Conservation (phyloP, 2,888 invertebrate genomes). For the Limnephilus marmoratus region DNA sequence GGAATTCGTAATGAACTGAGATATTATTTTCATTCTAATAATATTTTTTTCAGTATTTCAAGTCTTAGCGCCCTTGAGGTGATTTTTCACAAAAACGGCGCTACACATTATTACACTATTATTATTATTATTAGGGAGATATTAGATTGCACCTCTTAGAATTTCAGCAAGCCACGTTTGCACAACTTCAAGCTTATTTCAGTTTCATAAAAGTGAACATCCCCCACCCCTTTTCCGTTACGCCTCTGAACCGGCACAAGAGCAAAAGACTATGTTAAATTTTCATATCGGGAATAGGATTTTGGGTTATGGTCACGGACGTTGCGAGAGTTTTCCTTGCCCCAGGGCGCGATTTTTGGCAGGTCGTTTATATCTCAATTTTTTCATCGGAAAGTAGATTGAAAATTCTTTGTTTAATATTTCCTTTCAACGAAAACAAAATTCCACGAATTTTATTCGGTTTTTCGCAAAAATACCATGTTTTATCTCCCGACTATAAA, state of each 20-base stretch:
- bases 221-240: background rate
- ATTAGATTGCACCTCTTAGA: background rate
- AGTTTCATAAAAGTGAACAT: slow-evolving; percentile 34
- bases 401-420: background rate
- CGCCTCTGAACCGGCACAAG: background rate
- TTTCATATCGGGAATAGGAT: background rate
- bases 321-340: background rate
- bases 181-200: slow-evolving; percentile 9
- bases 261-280: slow-evolving; percentile 24
- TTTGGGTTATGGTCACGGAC: background rate
- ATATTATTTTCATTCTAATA: too few species aligned
- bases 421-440: background rate
- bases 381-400: background rate
- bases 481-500: background rate
- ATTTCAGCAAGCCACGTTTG: slow-evolving; percentile 18
- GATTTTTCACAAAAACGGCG: too few species aligned
- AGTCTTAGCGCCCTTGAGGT: too few species aligned
- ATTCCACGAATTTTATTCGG: background rate
- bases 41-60: too few species aligned
- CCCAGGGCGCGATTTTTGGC: background rate
- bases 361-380: background rate
- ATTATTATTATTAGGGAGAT: too few species aligned
- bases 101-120: too few species aligned
- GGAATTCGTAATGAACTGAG: too few species aligned
- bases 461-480: background rate